Evolutionary conservation across 2,888 invertebrate species (phyloP).

Genomic region (Ormyrus nitidulus): DNA sequence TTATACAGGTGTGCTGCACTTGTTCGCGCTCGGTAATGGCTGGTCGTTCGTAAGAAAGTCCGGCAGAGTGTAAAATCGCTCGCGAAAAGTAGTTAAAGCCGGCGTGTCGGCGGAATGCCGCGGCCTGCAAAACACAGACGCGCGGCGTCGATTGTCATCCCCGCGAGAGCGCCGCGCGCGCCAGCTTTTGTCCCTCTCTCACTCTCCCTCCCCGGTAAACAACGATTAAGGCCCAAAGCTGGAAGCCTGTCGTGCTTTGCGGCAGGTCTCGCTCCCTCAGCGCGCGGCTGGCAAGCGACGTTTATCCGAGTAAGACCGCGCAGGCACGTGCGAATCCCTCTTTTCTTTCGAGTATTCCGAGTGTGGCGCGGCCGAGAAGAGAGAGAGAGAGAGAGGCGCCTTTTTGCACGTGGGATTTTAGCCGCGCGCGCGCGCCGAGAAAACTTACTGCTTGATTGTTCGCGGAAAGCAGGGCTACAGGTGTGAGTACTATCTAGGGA

Average conservation of each 20-base stretch:
- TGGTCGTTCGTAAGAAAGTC: conserved; percentile 30
- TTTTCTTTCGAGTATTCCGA: not conserved
- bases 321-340: conserved; percentile 33
- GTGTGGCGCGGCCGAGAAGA: not conserved
- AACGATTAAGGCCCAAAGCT: conserved; percentile 50
- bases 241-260: conserved; percentile 27
- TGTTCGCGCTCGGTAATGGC: not conserved
- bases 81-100: conserved; percentile 45
- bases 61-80: conserved; percentile 45
- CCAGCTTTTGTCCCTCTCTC: conserved; percentile 27
- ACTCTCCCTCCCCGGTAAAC: conserved; percentile 4
- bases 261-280: conserved; percentile 6
- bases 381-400: not conserved
- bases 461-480: conserved; percentile 51
- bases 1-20: conserved; percentile 9
- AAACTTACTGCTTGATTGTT: conserved; percentile 51
- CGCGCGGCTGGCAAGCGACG: not conserved
- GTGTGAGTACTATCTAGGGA: conserved; percentile 49
- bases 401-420: conserved; percentile 25
- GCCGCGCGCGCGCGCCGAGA: not conserved
- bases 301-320: conserved; percentile 32
- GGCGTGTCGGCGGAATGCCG: conserved; percentile 37
- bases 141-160: conserved; percentile 45
- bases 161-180: conserved; percentile 22
- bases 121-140: conserved; percentile 22